phyloP scores from a whole-genome alignment of 2,797 vertebrate genomes.

The Melopsittacus undulatus region DNA sequence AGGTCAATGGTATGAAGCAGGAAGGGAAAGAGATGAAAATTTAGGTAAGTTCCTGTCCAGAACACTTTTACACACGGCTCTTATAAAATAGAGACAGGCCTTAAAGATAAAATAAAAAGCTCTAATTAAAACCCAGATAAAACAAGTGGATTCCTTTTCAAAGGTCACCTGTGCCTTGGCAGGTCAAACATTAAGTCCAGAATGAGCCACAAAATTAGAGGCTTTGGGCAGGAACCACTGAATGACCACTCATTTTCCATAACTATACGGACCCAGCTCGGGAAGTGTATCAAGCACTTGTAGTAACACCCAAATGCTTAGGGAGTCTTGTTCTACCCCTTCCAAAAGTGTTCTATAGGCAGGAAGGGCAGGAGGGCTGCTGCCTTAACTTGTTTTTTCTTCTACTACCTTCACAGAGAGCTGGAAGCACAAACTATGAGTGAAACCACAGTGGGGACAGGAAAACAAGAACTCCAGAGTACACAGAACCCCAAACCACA shows the following conservation, averaged over 20 bases:
- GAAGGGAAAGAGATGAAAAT: not conserved
- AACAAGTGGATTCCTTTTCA: not conserved
- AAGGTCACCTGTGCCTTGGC: not conserved
- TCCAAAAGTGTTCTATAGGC: not conserved
- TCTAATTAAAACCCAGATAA: not conserved
- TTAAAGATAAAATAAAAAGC: not conserved
- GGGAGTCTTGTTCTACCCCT: not conserved
- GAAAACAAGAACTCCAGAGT: not conserved
- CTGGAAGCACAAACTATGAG: not conserved
- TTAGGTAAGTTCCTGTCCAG: not conserved
- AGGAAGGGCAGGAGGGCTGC: not conserved
- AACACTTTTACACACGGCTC: not conserved
- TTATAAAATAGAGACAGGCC: not conserved
- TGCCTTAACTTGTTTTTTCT: not conserved
- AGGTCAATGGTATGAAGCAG: not conserved
- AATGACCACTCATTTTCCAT: not conserved
- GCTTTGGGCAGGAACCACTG: not conserved
- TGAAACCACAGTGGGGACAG: not conserved
- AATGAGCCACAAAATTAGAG: not conserved
- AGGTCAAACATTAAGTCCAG: not conserved
- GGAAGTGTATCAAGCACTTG: accelerated
- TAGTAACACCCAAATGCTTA: not conserved
- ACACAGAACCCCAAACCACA: not conserved
- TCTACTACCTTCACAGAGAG: not conserved
- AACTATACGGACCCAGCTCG: not conserved